phyloP scores from a whole-genome alignment of 2,888 invertebrate genomes.

The Sialis fuliginosa region DNA sequence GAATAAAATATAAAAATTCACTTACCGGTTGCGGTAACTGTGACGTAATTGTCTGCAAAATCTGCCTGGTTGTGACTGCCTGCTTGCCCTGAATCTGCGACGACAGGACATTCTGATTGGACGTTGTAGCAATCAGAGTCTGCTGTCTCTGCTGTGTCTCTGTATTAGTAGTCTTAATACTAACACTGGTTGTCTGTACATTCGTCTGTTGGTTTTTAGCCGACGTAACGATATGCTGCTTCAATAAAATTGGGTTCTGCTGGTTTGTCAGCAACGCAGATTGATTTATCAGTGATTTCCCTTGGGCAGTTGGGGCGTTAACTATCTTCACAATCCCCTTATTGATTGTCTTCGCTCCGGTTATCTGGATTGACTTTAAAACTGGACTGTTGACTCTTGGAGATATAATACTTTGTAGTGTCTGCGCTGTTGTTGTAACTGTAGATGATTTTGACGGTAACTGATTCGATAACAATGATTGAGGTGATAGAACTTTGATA shows the following conservation, averaged over 20 bases:
- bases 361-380: conserved; percentile 16
- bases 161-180: conserved; percentile 8
- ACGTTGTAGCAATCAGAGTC: neutral
- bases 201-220: conserved; percentile 13
- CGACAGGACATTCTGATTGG: neutral
- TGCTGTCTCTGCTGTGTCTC: neutral
- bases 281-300: conserved; percentile 29
- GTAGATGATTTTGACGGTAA: neutral
- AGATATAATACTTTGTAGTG: conserved; percentile 21
- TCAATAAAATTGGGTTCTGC: conserved; percentile 10
- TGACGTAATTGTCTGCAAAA: conserved; percentile 4
- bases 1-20: too few relatives aligned
- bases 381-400: conserved; percentile 20
- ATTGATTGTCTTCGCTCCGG: conserved; percentile 14
- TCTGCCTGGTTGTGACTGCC: conserved; percentile 2
- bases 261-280: conserved; percentile 19
- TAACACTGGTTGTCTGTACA: conserved; percentile 14
- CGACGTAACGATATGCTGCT: conserved; percentile 9
- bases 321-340: conserved; percentile 25
- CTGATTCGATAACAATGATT: too few relatives aligned
- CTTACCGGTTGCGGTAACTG: conserved; percentile 4
- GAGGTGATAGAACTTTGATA: too few relatives aligned
- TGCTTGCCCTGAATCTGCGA: conserved; percentile 5
- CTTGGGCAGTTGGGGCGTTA: conserved; percentile 18
- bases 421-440: conserved; percentile 15